Conservation (phyloP, 2,113 vertebrate species). For the Notechis scutatus region DNA sequence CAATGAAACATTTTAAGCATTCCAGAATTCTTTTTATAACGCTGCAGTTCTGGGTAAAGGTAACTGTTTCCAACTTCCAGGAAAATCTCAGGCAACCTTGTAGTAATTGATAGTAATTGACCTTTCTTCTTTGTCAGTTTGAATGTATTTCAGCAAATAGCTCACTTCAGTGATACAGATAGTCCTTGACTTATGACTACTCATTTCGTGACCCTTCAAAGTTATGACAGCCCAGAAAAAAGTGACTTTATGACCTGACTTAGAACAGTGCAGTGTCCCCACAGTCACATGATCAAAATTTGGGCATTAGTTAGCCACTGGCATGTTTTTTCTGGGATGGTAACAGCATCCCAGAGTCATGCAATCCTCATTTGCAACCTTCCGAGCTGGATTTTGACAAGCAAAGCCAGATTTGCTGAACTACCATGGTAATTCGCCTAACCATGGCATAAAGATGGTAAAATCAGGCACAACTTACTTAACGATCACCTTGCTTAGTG, state of each 20-base stretch:
- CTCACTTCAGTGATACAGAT: neutral
- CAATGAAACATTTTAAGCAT: neutral
- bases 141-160: neutral
- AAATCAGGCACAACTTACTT: neutral
- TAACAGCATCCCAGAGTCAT: neutral
- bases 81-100: neutral
- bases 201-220: neutral
- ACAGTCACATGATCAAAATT: too few species aligned
- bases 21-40: neutral
- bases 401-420: neutral
- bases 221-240: neutral
- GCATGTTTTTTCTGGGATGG: neutral
- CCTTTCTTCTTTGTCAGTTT: neutral
- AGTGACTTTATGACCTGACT: neutral
- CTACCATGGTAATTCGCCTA: neutral
- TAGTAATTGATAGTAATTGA: neutral
- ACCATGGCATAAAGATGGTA: neutral
- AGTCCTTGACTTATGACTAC: neutral
- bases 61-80: neutral
- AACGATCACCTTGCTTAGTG: neutral
- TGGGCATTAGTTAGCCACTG: neutral
- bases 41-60: neutral
- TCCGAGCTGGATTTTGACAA: neutral
- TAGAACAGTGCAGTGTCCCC: too few species aligned
- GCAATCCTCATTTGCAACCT: neutral